Base-by-base conservation (phyloP, 2,888 invertebrate genomes). In the Zaprionus lineosus region DNA sequence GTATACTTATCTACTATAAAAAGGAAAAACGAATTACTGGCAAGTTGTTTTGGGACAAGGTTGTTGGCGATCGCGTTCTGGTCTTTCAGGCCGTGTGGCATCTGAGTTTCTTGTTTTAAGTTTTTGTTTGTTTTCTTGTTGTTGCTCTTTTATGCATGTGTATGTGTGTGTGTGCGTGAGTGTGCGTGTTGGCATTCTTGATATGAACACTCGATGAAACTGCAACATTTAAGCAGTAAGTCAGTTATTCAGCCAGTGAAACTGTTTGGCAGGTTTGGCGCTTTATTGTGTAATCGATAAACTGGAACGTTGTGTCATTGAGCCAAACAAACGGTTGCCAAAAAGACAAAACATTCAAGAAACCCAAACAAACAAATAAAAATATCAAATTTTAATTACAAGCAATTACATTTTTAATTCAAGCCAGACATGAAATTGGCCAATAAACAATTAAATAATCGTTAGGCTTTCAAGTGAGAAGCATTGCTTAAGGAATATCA, bases 31-130 rank as follows among this genome's bases (percentile, higher is more conserved):
- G 69, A 69, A 69, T 69, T 69, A 72, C 73, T 66, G 31, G 48
- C 73, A 70, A 78, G 83, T 82, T 82, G 81, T 81, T 81, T 81
- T 76, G 81, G 81, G 74, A 81, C 81, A 81, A 81, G 84, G 84
- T 83, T 82, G 71, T 77, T 77, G 73, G 48, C 56, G 69, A 64
- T 64, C 63, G 73, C 63, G 58, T 63, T 74, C 51, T 57, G 55
- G 29, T 56, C 51, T 46, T 41, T 46, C 61, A 40, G 51, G 16
- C 59, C 51, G 44, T 51, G 40, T 36, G 60, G 56, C 43, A 48
- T 46, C 58, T 66, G 36, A 51, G 58, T 44, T 64, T 58, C 37
- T 61, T 68, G 44, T 53, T 34, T 53, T 15, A 5, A 21, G 29
- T 31, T 28, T 7, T 31, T 47, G 24, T 14, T 40, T 2, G 36